Evolutionary conservation across 2,113 vertebrate genomes (phyloP).

Genomic region (Accipiter cooperii): DNA sequence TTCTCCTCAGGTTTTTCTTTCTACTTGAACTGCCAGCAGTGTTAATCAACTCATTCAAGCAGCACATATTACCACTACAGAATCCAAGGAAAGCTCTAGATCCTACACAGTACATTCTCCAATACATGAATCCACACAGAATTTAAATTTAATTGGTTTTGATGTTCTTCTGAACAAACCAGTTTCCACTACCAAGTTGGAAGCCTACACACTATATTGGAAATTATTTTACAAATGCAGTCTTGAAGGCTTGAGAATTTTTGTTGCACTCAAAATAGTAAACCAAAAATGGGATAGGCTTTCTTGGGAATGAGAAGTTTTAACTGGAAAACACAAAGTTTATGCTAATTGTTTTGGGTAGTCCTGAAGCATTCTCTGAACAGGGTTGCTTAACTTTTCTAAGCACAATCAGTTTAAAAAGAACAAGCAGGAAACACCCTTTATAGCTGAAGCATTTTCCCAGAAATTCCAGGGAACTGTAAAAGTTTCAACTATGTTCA

Average conservation of each 20-base stretch:
- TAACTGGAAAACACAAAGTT: not conserved
- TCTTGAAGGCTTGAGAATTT: not conserved
- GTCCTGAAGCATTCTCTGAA: not conserved
- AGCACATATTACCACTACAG: not conserved
- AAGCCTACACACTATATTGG: not conserved
- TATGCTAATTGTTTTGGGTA: not conserved
- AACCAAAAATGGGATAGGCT: not conserved
- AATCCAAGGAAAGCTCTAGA: not conserved
- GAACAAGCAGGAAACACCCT: not conserved
- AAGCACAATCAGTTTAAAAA: not conserved
- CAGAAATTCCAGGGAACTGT: not conserved
- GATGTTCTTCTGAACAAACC: not conserved
- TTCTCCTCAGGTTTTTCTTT: slow-evolving; percentile 52
- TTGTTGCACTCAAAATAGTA: not conserved
- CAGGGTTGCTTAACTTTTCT: not conserved
- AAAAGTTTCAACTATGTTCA: not conserved
- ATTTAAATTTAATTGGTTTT: not conserved
- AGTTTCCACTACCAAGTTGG: not conserved
- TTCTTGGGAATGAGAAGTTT: not conserved
- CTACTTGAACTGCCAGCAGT: slow-evolving; percentile 37
- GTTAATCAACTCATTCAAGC: slow-evolving; percentile 54
- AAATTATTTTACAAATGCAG: not conserved
- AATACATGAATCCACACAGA: not conserved
- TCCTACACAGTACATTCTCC: not conserved
- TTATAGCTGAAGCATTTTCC: not conserved